A percentile compares a stretch with the other conserved stretches of the same genome.
phyloP scores from a whole-genome alignment of 2,113 vertebrate genomes.

The Alectura lathami region DNA sequence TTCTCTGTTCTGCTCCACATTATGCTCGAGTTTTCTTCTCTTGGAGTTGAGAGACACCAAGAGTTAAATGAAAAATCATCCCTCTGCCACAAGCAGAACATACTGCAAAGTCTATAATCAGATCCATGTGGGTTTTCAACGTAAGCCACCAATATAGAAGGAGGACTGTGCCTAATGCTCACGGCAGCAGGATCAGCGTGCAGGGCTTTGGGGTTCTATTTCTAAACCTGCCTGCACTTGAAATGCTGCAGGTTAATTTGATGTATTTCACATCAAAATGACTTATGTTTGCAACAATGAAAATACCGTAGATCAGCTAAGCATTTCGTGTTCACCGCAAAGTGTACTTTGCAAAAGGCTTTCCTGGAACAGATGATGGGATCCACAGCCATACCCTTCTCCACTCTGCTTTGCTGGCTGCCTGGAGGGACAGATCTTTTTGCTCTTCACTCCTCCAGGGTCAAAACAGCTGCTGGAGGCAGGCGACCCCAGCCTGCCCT shows the following conservation, averaged over 20 bases:
- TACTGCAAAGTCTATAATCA: slow-evolving; percentile 56
- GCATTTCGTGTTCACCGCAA: neutral
- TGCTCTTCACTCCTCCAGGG: neutral
- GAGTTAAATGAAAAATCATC: slow-evolving; percentile 60
- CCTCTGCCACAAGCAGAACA: slow-evolving; percentile 37
- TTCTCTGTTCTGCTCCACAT: neutral
- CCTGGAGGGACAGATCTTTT: neutral
- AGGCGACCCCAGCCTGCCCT: neutral
- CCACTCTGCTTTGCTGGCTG: neutral
- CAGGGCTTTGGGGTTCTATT: slow-evolving; percentile 20
- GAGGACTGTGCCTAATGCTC: slow-evolving; percentile 2
- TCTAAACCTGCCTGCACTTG: slow-evolving; percentile 15
- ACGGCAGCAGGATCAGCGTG: neutral
- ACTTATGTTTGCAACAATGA: neutral
- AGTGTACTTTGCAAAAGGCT: neutral
- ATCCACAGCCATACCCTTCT: neutral
- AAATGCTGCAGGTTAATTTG: slow-evolving; percentile 26
- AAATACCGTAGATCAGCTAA: neutral
- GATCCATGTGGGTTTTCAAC: slow-evolving; percentile 64
- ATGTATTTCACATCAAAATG: neutral
- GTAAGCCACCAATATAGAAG: slow-evolving; percentile 53
- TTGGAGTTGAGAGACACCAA: slow-evolving; percentile 8
- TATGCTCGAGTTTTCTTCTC: neutral
- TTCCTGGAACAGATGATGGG: neutral
- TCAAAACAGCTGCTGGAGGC: neutral